Conservation (phyloP, 2,113 vertebrate genomes). For the Passerina amoena region DNA sequence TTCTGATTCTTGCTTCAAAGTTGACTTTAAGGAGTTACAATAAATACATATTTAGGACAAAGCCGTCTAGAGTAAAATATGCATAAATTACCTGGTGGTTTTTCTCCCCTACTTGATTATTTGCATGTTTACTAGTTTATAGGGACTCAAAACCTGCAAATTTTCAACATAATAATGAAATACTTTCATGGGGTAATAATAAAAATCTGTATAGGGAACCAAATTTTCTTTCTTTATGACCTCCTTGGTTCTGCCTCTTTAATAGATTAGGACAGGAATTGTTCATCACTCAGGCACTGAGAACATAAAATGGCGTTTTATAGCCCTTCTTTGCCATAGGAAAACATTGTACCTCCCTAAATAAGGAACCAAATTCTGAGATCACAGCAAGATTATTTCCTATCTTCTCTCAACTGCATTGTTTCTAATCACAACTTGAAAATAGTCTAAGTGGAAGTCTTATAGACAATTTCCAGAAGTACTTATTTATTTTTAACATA, state of each 20-base stretch:
- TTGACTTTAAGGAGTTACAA: background rate
- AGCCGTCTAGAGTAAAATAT: background rate
- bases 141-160: background rate
- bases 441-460: background rate
- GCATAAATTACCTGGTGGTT: accelerated
- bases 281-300: background rate
- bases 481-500: background rate
- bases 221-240: background rate
- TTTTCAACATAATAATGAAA: background rate
- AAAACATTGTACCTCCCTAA: background rate
- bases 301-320: background rate
- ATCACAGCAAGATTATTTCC: background rate
- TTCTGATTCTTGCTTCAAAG: background rate
- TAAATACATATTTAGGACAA: background rate
- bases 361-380: background rate
- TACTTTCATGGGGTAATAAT: background rate
- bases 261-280: background rate
- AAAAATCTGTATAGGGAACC: background rate
- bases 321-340: background rate
- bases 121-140: background rate
- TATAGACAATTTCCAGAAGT: background rate
- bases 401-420: background rate
- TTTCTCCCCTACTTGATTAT: background rate
- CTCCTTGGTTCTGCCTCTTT: background rate
- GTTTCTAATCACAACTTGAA: background rate